These are phyloP conservation scores for Catharus fuscescens DNA, from an alignment of 2,113 vertebrate genomes.

Conservation along the genomic window DNA sequence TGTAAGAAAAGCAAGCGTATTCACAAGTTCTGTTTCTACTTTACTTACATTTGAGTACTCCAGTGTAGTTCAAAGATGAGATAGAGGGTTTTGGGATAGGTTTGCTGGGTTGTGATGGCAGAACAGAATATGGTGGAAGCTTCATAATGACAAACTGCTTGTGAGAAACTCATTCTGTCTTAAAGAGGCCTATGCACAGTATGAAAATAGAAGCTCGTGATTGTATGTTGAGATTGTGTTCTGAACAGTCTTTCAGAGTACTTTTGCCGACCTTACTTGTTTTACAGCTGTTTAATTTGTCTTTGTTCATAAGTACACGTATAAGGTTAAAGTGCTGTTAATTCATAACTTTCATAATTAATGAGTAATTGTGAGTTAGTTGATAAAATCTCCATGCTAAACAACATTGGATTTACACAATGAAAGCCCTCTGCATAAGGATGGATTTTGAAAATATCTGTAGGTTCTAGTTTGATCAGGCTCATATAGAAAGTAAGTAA, in stretches of 20 bases:
- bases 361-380: neutral
- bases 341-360: neutral
- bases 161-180: neutral
- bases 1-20: neutral
- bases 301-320: conserved; percentile 6
- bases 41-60: neutral
- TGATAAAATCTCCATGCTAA: neutral
- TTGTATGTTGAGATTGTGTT: neutral
- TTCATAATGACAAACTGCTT: neutral
- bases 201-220: neutral
- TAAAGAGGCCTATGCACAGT: neutral
- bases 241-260: neutral
- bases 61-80: neutral
- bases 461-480: neutral
- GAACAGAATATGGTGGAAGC: neutral
- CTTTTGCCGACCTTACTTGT: neutral
- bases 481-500: neutral
- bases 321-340: conserved; percentile 8
- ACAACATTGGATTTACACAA: neutral
- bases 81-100: neutral
- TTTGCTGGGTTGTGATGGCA: neutral
- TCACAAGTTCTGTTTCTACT: neutral
- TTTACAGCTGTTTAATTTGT: conserved; percentile 13
- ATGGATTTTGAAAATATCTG: neutral
- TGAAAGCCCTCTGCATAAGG: neutral